Conservation (phyloP, 2,888 invertebrate genomes). For the Gymnocheta viridis region DNA sequence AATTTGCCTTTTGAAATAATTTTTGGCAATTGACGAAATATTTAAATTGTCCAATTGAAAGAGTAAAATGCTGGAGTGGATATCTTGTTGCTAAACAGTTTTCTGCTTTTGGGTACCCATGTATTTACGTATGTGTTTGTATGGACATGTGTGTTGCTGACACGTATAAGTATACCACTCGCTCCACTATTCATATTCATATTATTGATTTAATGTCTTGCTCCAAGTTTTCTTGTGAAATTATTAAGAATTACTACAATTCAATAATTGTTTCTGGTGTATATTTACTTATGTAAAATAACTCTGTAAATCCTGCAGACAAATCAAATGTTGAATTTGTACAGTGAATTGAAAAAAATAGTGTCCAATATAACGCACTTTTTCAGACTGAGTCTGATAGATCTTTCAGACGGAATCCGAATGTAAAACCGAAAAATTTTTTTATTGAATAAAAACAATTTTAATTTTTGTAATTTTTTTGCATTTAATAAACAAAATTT, state of each 20-base stretch:
- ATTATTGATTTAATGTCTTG: conserved; percentile 24
- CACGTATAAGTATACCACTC: neutral
- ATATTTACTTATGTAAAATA: conserved; percentile 28
- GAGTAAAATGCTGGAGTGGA: neutral
- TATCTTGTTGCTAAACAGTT: neutral
- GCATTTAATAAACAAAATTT: too few relatives aligned
- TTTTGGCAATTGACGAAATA: too few relatives aligned
- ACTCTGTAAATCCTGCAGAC: conserved; percentile 20
- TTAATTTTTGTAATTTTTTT: too few relatives aligned
- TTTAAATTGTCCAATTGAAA: too few relatives aligned
- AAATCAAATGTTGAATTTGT: conserved; percentile 36
- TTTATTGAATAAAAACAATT: too few relatives aligned
- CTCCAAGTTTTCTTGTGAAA: neutral
- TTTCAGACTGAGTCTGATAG: too few relatives aligned
- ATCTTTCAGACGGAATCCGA: too few relatives aligned
- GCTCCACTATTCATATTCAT: neutral
- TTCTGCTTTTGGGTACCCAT: neutral
- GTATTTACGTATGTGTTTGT: neutral
- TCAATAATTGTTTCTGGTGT: conserved; percentile 29
- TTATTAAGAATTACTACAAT: conserved; percentile 30
- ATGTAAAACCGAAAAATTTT: too few relatives aligned
- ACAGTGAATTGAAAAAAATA: neutral
- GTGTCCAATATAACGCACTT: too few relatives aligned
- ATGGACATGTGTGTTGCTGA: neutral
- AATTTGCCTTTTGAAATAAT: too few relatives aligned